Base-by-base conservation (phyloP, 2,797 vertebrate species). In the Etheostoma nigrum region DNA sequence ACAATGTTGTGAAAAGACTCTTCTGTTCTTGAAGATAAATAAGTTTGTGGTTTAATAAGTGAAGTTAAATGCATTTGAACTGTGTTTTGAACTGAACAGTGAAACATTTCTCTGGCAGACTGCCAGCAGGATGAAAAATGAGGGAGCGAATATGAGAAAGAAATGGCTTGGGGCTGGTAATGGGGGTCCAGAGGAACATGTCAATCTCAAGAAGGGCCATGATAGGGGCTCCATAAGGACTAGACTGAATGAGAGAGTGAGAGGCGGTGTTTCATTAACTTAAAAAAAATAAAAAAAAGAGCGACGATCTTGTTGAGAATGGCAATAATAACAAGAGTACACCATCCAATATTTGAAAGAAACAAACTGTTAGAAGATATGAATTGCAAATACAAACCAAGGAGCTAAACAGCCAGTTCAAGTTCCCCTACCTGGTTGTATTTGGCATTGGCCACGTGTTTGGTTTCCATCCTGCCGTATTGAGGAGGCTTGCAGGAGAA, bases 401-500 rank as follows among this genome's bases (percentile, higher is more conserved):
- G 67, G 49, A 42, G 53, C 44, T 21, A 11, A 19, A 7, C 0
- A 5, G 19, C 10, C 8, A 19, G 16, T 12, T 52, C 54, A 11
- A 10, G 19, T 30, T 48, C 72, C 27, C 23, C 75, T 83, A 99
- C 98, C 98, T 99, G 98, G 95, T 99, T 99, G 91, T 98, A 99
- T 93, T 99, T 99, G 82, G 98, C 98, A 90, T 99, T 99, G 89
- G 98, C 98, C 94, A 99, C 97, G 84, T 98, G 97, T 92, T 99
- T 99, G 92, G 98, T 99, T 94, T 99, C 98, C 93, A 99, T 93
- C 80, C 98, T 96, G 93, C 98, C 98, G 69, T 98, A 99, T 87
- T 98, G 98, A 45, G 98, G 98, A 81, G 98, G 98, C 89, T 99
- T 99, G 93, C 98, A 99, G 87, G 98, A 99, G 90, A 99, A 99